Base-by-base conservation (phyloP, 2,797 vertebrate genomes). In the Enteromius unitaeniatus region DNA sequence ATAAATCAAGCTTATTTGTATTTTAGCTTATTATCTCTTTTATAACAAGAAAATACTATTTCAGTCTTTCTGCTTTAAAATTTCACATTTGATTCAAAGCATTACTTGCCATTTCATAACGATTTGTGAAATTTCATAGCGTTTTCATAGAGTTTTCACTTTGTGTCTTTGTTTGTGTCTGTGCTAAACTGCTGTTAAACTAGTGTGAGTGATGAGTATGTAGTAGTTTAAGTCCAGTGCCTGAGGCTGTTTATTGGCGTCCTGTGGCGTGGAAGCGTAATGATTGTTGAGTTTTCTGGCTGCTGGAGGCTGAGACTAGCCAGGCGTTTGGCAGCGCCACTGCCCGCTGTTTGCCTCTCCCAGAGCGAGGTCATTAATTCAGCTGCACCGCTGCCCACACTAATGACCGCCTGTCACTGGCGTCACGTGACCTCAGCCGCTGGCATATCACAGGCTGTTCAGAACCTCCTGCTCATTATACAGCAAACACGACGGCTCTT, bases 331-430 rank as follows among this genome's bases (percentile, higher is more conserved):
- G 88, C 91, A 89, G 87, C 74, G 49, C 53, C 87, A 65, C 72
- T 86, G 87, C 85, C 89, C 87, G 87, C 91, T 90, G 88, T 89
- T 87, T 88, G 90, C 79, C 90, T 91, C 91, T 91, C 91, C 90
- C 87, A 89, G 89, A 90, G 91, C 69, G 81, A 79, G 89, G 89
- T 91, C 91, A 91, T 94, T 92, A 81, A 91, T 93, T 91, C 90
- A 90, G 80, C 83, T 84, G 79, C 81, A 80, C 89, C 86, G 88
- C 89, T 90, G 82, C 86, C 88, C 89, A 86, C 84, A 87, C 88
- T 89, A 91, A 93, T 92, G 91, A 90, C 87, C 70, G 81, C 70
- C 87, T 84, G 83, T 86, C 86, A 77, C 81, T 85, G 68, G 75
- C 23, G 0, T 69, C 67, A 69, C 37, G 2, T 42, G 67, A 69